These are phyloP conservation scores for Hystrix brachyura DNA, from an alignment of 2,113 vertebrate genomes.

Conservation along the genomic window DNA sequence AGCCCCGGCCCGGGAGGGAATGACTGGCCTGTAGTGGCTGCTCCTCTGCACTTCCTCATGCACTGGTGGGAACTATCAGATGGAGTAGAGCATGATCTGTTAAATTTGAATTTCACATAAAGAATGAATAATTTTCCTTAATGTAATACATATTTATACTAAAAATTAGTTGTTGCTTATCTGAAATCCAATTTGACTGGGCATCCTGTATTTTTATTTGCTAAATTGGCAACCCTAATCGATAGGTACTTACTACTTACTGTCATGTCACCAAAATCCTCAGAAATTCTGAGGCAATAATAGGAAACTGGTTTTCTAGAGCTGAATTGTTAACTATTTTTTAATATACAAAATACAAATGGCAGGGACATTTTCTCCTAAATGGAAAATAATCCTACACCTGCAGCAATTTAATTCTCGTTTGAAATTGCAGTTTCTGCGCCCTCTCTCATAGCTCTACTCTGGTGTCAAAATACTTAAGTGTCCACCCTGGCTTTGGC, in stretches of 20 bases:
- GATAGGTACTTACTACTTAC: neutral
- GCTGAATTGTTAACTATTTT: slow-evolving; percentile 27
- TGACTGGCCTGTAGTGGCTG: neutral
- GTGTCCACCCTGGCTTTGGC: neutral
- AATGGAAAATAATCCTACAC: neutral
- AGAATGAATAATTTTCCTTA: neutral
- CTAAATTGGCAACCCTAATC: neutral
- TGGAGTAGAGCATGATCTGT: neutral
- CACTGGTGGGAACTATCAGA: neutral
- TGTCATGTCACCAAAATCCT: neutral
- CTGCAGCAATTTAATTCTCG: neutral
- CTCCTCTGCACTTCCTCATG: neutral
- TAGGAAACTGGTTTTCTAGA: slow-evolving; percentile 40
- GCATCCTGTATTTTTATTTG: neutral
- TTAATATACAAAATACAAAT: slow-evolving; percentile 54
- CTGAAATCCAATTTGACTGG: slow-evolving; percentile 41
- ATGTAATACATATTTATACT: neutral
- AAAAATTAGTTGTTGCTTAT: neutral
- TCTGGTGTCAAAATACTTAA: slow-evolving; percentile 9
- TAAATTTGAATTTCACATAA: slow-evolving; percentile 39
- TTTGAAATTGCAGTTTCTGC: neutral
- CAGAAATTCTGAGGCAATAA: neutral
- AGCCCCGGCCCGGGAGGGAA: neutral
- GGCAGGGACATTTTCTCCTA: neutral
- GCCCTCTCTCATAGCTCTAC: neutral